Base-by-base conservation (phyloP, 2,888 invertebrate species). In the Enchytraeus crypticus region DNA sequence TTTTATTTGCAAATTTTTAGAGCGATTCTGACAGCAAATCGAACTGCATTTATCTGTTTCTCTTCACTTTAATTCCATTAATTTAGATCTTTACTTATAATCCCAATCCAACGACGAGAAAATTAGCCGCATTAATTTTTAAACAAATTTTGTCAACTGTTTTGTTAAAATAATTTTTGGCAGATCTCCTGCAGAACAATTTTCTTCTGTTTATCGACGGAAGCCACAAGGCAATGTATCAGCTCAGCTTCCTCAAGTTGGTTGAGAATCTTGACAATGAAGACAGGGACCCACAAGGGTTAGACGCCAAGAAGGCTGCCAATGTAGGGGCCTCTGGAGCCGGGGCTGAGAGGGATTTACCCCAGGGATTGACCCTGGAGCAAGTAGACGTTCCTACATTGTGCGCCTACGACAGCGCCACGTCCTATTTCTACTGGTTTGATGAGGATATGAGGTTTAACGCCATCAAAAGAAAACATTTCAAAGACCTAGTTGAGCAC, bases 151-250 rank as follows among this genome's bases (percentile, higher is more conserved):
- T n/a, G n/a, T n/a, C n/a, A n/a, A n/a, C n/a, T n/a, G n/a, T n/a
- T n/a, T n/a, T n/a, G n/a, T n/a, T n/a, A n/a, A n/a, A n/a, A n/a
- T n/a, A n/a, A n/a, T n/a, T n/a, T n/a, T n/a, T n/a, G 32, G 11
- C 59, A 64, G 64, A 59, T 14, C 33, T 51, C 2, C 34, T 61
- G 32, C 4, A 29, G 4, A 56, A 58, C 26, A 54, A 56, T 29
- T 64, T 62, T 45, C 34, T 64, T 5, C 33, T 64, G 43, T 60
- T 64, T 46, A 46, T 60, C 23, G 64, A 64, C 21, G 60, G 60
- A 4, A 59, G 59, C 55, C 58, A 57, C 47, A 60, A 58, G 43
- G 38, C 34, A 18, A 51, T 62, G n/a, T 64, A 61, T 51, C 62
- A 62, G 43, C 33, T 51, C n/a, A 29, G 29, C 32, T 33, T 58